phyloP scores from a whole-genome alignment of 2,113 vertebrate species.

The Alexandromys fortis region DNA sequence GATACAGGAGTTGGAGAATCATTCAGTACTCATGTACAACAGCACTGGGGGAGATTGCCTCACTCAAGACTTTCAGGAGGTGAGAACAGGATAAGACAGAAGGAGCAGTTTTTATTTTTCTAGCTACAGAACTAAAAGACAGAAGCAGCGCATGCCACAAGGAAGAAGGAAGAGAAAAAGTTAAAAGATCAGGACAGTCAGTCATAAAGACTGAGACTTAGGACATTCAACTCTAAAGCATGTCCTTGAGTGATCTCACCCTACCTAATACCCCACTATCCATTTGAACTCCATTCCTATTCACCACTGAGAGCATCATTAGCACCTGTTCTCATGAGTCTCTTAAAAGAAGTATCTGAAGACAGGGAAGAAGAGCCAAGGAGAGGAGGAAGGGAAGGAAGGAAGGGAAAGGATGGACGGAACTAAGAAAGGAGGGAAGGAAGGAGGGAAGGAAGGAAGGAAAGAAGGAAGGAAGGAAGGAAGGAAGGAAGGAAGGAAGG shows the following conservation, averaged over 20 bases:
- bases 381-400: neutral
- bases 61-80: neutral
- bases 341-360: neutral
- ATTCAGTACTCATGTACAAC: neutral
- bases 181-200: neutral
- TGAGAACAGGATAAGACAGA: neutral
- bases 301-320: neutral
- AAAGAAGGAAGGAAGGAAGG: neutral
- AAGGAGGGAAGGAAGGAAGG: neutral
- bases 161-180: neutral
- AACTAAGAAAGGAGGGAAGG: too few species aligned
- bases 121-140: neutral
- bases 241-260: neutral
- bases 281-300: neutral
- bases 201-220: neutral
- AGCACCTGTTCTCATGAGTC: neutral
- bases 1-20: neutral
- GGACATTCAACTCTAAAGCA: neutral
- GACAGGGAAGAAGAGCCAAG: neutral
- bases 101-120: neutral
- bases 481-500: neutral
- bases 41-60: neutral
- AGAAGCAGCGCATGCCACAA: neutral
- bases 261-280: neutral
- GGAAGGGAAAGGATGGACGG: fast-evolving